phyloP scores from a whole-genome alignment of 2,113 vertebrate species.

The Ctenomys sociabilis region DNA sequence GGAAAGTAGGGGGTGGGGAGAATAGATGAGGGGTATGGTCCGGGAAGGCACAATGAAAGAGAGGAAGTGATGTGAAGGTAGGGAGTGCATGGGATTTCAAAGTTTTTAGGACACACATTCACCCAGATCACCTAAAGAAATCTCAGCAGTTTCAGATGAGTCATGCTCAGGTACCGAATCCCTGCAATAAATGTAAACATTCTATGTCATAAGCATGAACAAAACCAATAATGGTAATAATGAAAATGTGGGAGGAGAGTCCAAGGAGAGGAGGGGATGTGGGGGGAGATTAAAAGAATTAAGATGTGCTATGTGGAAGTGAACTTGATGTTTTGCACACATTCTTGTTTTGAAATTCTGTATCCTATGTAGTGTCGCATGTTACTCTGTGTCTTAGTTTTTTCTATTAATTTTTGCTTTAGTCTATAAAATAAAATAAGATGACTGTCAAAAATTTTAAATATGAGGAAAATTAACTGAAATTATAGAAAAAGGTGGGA shows the following conservation, averaged over 20 bases:
- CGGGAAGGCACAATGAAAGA: not conserved
- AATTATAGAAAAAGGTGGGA: not conserved
- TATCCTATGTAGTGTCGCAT: too few relatives aligned
- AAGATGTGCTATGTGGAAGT: not conserved
- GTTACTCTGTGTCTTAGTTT: too few relatives aligned
- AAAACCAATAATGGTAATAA: not conserved
- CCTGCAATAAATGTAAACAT: not conserved
- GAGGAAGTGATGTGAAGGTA: not conserved
- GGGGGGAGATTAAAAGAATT: not conserved
- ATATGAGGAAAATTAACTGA: not conserved
- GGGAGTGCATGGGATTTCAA: not conserved
- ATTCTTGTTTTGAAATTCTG: not conserved
- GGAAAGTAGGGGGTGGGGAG: not conserved
- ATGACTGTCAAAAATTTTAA: not conserved
- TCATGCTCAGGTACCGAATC: not conserved
- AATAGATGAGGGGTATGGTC: not conserved
- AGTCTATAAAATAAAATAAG: too few relatives aligned
- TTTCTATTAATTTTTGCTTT: too few relatives aligned
- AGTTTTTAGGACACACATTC: not conserved
- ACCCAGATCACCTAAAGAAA: not conserved
- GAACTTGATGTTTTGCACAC: not conserved
- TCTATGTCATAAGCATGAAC: not conserved
- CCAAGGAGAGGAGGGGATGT: not conserved
- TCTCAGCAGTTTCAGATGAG: not conserved
- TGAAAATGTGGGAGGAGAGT: not conserved